Conservation (phyloP, 2,797 vertebrate species). For the Pygocentrus nattereri region DNA sequence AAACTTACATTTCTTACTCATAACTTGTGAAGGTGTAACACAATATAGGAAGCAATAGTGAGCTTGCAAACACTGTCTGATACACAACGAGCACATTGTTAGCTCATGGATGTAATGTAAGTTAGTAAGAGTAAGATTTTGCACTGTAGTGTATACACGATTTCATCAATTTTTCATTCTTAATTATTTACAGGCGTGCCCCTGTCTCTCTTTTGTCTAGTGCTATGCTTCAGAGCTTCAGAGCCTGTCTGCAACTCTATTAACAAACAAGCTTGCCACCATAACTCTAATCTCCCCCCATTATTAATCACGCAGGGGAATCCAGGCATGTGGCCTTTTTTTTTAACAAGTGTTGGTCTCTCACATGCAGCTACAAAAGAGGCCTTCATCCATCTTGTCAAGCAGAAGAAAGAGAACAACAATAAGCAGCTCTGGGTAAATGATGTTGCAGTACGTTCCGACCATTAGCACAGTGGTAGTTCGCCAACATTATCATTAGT, state of each 20-base stretch:
- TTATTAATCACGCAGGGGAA: slow-evolving; percentile 61
- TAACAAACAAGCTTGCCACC: slow-evolving; percentile 49
- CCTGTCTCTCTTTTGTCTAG: slow-evolving; percentile 28
- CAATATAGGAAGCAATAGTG: no score
- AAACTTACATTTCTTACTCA: no score
- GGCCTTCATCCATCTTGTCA: slow-evolving; percentile 54
- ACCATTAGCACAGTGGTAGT: slow-evolving; percentile 52
- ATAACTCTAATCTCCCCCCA: slow-evolving; percentile 55
- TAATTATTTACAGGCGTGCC: no score
- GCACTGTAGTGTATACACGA: no score
- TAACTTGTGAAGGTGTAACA: no score
- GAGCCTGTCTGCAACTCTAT: slow-evolving; percentile 54
- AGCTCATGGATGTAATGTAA: no score
- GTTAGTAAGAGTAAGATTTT: no score
- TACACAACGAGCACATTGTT: no score
- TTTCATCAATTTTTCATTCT: no score
- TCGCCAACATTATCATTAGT: slow-evolving; percentile 55
- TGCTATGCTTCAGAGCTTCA: slow-evolving; percentile 6
- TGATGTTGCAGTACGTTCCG: slow-evolving; percentile 42
- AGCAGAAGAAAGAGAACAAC: slow-evolving; percentile 45
- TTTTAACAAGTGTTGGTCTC: slow-evolving; percentile 54
- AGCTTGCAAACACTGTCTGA: no score
- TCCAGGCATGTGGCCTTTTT: slow-evolving; percentile 51
- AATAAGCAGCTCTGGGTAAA: slow-evolving; percentile 49
- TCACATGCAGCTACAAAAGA: slow-evolving; percentile 35